Evolutionary conservation across 2,888 invertebrate genomes (phyloP), one percentile per base, ranked within the genome.

Genomic region (Agriopis marginaria): DNA sequence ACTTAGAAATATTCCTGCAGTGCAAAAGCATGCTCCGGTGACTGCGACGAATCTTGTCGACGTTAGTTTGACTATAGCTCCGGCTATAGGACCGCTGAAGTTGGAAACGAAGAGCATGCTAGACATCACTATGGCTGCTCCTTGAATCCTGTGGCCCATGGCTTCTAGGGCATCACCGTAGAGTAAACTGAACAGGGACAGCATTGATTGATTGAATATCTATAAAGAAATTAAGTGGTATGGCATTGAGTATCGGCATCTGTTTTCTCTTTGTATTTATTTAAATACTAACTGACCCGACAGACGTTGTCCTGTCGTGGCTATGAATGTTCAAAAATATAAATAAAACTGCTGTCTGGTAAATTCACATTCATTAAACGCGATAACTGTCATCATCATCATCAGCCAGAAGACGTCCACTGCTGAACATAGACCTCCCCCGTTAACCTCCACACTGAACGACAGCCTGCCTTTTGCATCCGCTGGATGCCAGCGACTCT

Each of bases 171-270:
- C 94, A 75, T 96, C 96, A 54, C 96, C 96, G 76, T 96, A 97
- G 45, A 97, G 89, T 65, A 97, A 92, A 68, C 97, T 96, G 85
- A 96, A 97, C 55, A 96, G 92, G 6, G 97, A 96, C 74, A 96
- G 91, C 85, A 97, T 95, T 3, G 97, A 96, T 84, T 97, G 96
- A 84, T 96, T 97, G 76, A 96, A 96, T 86, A 96, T 95, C 96
- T 96, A 86, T 45, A 88, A 91, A 81, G 7, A 71, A 77, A 66
- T 66, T 58, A 42, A 59, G 51, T 68, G 14, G 66, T 63, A 58
- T 39, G 39, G n/a, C 11, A n/a, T 67, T 62, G 50, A 67, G 39
- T 56, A 12, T 23, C 7, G n/a, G 58, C 45, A 45, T 56, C 0
- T 9, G 3, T 11, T 7, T 23, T 51, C 17, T 7, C 23, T 51